Base-by-base conservation (phyloP, 2,113 vertebrate species). In the Spilogale gracilis region DNA sequence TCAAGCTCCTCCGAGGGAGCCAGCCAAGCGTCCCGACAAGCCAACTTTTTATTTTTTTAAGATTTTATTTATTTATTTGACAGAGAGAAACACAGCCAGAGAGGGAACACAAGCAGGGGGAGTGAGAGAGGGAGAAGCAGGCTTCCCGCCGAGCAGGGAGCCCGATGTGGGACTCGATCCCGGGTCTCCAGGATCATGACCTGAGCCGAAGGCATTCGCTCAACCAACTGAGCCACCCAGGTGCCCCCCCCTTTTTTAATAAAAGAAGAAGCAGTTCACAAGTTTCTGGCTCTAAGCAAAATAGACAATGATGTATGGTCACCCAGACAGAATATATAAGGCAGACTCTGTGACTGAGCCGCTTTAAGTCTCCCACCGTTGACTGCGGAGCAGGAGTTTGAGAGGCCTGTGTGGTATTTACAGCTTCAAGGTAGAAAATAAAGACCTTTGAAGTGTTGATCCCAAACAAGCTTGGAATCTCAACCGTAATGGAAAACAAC, bases 381-480 rank as follows among this genome's bases (percentile, higher is more conserved):
- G 45, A 10, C 43, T 82, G 6, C 81, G 30, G 30, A 86, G 76
- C 6, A 50, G 6, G 30, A 91, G 45, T 92, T 91, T 86, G 56
- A 91, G 56, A 89, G 38, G 12, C 25, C 61, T 91, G 3, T 67
- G 17, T 89, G 50, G 21, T 56, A 67, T 90, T 94, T 63, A 89
- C 52, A 84, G 25, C 45, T 95, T 89, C 25, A 88, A 48, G 32
- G 69, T 38, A 90, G 32, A 79, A 52, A 73, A 69, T 45, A 69
- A 50, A 32, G 63, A 32, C 38, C 50, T 96, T 93, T 86, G 67
- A 97, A 78, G 81, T 83, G 45, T 69, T 82, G 48, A 73, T 92
- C 50, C 50, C 73, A 82, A 73, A 93, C 69, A 94, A 85, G 3
- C 63, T 95, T 76, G 94, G 80, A 63, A 82, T 96, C n/a, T 95